phyloP scores from a whole-genome alignment of 2,797 vertebrate species.

The Eulemur albifrons region DNA sequence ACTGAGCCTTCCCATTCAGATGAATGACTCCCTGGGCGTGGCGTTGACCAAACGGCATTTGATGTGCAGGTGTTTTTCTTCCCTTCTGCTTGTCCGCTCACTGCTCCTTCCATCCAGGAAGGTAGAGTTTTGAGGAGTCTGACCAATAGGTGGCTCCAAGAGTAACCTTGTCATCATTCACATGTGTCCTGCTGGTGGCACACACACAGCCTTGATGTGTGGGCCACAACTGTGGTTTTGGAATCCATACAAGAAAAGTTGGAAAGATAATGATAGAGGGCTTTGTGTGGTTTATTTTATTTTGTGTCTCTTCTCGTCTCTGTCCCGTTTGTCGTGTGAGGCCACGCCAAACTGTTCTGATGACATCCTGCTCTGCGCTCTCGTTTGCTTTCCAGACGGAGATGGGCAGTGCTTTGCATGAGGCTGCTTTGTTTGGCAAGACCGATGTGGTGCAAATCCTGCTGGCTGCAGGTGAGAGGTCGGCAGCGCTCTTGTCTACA shows the following conservation, averaged over 20 bases:
- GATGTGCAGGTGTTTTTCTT: background rate
- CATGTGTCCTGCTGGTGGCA: background rate
- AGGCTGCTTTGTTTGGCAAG: constrained; percentile 98
- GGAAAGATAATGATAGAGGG: constrained; percentile 52
- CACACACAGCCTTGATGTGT: background rate
- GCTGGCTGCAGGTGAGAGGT: constrained; percentile 93
- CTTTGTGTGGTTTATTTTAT: background rate
- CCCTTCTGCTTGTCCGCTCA: background rate
- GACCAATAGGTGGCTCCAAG: background rate
- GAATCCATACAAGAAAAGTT: background rate
- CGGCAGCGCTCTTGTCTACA: constrained; percentile 65
- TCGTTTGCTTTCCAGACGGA: constrained; percentile 92
- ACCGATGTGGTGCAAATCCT: constrained; percentile 97
- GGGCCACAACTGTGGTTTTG: background rate
- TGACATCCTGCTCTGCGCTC: constrained; percentile 79
- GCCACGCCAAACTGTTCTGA: constrained; percentile 61
- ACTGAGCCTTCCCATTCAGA: background rate
- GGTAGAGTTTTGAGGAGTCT: background rate
- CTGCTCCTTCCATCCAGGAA: background rate
- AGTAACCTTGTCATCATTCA: background rate
- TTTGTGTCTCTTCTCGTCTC: constrained; percentile 24
- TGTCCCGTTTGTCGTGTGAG: constrained; percentile 63
- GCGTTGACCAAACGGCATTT: background rate
- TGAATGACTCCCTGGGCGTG: background rate
- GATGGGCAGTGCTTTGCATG: constrained; percentile 98